Evolutionary conservation across 1,140 invertebrate species (phyloP).

Genomic region (Drosophila tropicalis): DNA sequence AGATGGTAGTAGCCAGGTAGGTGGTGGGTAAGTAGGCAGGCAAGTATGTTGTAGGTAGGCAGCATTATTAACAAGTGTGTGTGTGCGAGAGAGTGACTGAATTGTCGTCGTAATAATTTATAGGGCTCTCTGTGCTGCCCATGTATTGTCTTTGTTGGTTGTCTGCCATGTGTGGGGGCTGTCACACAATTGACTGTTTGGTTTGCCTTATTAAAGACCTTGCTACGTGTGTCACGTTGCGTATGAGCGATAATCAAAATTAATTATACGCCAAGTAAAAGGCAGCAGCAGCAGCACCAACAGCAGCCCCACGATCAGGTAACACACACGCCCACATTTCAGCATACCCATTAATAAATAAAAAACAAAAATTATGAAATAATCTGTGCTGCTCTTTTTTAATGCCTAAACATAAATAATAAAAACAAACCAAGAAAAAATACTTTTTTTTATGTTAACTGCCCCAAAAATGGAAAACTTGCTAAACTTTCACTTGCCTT

Average conservation of each 20-base stretch:
- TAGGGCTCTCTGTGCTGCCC: slow-evolving; percentile 38
- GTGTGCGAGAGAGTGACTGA: background rate
- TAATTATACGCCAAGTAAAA: slow-evolving; percentile 64
- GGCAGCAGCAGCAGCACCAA: slow-evolving; percentile 23
- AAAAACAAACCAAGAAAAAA: background rate
- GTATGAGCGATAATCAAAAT: slow-evolving; percentile 69
- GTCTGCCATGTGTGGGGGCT: slow-evolving; percentile 16
- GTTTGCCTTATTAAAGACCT: slow-evolving; percentile 27
- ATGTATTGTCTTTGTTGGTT: slow-evolving; percentile 12
- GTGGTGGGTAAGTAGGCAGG: slow-evolving; percentile 12
- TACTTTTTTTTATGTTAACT: background rate
- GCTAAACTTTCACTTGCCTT: slow-evolving; percentile 1
- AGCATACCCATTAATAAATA: background rate
- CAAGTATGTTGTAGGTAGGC: slow-evolving; percentile 55
- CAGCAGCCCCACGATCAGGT: slow-evolving; percentile 38
- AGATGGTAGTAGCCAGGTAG: slow-evolving; percentile 8
- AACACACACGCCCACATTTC: slow-evolving; percentile 52
- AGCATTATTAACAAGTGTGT: slow-evolving; percentile 18
- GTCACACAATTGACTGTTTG: slow-evolving; percentile 15
- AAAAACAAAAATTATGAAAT: slow-evolving; percentile 1
- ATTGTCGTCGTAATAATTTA: slow-evolving; percentile 39
- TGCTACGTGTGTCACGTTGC: slow-evolving; percentile 60
- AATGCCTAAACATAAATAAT: background rate
- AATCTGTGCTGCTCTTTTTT: slow-evolving; percentile 8
- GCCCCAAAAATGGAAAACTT: background rate